Base-by-base conservation (phyloP, 64 coral and sea anemone genomes). In the Hydrozoanthus tunicans region DNA sequence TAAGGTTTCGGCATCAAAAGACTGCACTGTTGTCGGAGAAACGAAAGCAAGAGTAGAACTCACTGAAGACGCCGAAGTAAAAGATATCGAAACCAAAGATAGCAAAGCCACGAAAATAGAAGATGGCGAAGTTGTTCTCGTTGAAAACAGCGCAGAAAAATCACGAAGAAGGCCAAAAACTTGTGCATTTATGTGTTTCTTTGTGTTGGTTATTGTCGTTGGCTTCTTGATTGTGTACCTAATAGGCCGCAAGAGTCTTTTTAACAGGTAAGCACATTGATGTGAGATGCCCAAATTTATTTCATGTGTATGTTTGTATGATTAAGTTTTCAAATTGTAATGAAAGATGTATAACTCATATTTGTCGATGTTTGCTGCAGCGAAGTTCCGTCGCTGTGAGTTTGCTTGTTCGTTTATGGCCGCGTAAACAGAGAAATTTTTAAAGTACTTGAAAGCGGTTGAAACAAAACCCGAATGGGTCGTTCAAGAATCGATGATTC, bases 61-160 rank as follows among this genome's bases (percentile, higher is more conserved):
- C 9, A 53, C 9, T 56, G 66, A 86, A 14, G 64, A 86, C 11
- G 53, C 56, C 67, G 70, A 58, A 86, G 53, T 54, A 59, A 74
- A 27, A 59, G 5, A 13, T 51, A 6, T 73, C 74, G 66, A 74
- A 75, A 73, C 11, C 51, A 74, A 58, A 56, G 70, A 73, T 11
- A 73, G 68, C 23, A 88, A 88, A 74, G 53, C 58, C 20, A 73
- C 84, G 20, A 88, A 59, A 59, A 74, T 74, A n/a, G 69, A 88
- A 73, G 84, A 88, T 51, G 84, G 84, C 23, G 84, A 88, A 88
- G 54, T 88, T 88, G 70, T 59, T 10, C 9, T 74, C 7, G 54
- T 88, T 1, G 84, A 74, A 59, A 74, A 71, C 60, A 32, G 59
- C 55, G 74, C 69, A 14, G 54, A 59, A 56, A 88, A 23, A 15